phyloP scores from a whole-genome alignment of 1,140 invertebrate species.

The Acarapis woodi region DNA sequence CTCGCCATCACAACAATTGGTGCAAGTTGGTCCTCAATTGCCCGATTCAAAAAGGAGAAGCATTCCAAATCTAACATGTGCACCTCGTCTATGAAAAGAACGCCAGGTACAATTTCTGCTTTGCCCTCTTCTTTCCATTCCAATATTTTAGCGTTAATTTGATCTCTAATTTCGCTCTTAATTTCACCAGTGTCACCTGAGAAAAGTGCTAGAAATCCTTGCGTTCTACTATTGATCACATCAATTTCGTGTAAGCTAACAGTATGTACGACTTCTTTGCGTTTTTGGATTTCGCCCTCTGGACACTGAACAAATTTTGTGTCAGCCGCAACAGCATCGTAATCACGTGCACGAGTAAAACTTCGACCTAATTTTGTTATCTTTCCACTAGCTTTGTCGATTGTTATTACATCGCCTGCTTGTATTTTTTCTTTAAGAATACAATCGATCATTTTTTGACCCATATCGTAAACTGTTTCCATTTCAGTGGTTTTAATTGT shows the following conservation, averaged over 20 bases:
- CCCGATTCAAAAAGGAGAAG: conserved; percentile 88
- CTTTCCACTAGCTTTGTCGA: conserved; percentile 91
- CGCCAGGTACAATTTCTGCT: conserved; percentile 89
- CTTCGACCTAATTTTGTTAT: conserved; percentile 79
- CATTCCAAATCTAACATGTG: conserved; percentile 98
- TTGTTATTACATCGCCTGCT: conserved; percentile 65
- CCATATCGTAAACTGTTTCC: conserved; percentile 96
- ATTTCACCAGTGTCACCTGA: conserved; percentile 97
- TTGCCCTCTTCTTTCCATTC: conserved; percentile 99
- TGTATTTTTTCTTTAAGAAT: conserved; percentile 75
- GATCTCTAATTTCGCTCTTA: conserved; percentile 82
- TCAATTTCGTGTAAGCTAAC: conserved; percentile 96
- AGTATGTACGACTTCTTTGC: conserved; percentile 96
- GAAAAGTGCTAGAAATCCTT: conserved; percentile 88
- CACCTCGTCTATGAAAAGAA: conserved; percentile 69
- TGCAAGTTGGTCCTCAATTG: conserved; percentile 82
- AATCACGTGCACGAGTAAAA: conserved; percentile 79
- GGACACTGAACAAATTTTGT: conserved; percentile 87
- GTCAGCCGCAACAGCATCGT: conserved; percentile 76
- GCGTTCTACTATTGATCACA: conserved; percentile 84
- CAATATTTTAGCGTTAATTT: conserved; percentile 89
- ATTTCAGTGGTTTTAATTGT: conserved; percentile 97
- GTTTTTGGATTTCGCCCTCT: conserved; percentile 88
- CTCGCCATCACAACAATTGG: conserved; percentile 96
- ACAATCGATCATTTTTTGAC: conserved; percentile 93